Percentiles rank a stretch among this genome's conserved stretches.
phyloP scores from a whole-genome alignment of 2,113 vertebrate genomes.

The Tyrannus savana region DNA sequence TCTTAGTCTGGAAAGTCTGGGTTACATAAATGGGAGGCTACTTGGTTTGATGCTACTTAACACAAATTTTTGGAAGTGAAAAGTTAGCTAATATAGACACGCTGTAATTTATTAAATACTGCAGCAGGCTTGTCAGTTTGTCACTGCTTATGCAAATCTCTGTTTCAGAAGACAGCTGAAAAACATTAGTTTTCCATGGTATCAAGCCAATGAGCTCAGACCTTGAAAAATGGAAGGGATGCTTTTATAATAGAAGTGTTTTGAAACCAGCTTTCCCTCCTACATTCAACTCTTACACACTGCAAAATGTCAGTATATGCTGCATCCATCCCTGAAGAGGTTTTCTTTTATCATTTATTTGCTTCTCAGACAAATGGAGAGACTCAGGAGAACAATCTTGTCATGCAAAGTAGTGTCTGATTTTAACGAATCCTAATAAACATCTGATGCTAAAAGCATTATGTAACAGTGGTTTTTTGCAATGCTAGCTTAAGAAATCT shows the following conservation, averaged over 20 bases:
- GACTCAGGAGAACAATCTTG: neutral
- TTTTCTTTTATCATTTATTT: neutral
- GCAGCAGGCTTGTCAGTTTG: neutral
- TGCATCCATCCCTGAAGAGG: neutral
- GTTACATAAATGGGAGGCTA: neutral
- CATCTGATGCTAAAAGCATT: neutral
- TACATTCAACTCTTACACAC: neutral
- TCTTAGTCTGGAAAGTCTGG: neutral
- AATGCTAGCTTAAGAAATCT: neutral
- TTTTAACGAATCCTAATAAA: neutral
- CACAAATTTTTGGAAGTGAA: neutral
- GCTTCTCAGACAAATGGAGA: neutral
- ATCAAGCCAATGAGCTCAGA: neutral
- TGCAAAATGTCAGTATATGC: neutral
- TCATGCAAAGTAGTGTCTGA: neutral
- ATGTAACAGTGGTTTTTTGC: neutral
- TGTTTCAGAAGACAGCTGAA: neutral
- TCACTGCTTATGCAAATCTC: neutral
- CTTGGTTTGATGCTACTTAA: neutral
- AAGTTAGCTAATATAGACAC: neutral
- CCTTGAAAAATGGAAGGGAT: neutral
- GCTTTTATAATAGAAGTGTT: neutral
- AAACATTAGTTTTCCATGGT: neutral
- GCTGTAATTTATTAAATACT: neutral
- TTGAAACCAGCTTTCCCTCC: neutral